Percentiles rank a stretch among this genome's conserved stretches.
Conservation (phyloP, 2,113 vertebrate species). For the Sterrhoptilus dennistouni region DNA sequence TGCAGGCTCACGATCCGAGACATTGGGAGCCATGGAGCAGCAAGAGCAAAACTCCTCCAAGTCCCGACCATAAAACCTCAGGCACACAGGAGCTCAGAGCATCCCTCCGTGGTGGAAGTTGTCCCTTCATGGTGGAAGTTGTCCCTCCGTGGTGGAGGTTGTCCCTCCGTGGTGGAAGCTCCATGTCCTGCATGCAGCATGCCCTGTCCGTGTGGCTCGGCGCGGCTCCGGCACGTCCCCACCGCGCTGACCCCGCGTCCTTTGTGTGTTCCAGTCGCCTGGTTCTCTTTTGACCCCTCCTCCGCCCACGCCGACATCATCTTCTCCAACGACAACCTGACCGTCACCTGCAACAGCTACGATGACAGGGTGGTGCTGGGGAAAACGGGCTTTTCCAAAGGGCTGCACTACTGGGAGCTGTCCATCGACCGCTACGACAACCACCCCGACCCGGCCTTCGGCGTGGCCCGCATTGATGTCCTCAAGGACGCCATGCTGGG, state of each 20-base stretch:
- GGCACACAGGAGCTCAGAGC: neutral
- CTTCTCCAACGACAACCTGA: slow-evolving; percentile 98
- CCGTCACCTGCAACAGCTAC: slow-evolving; percentile 96
- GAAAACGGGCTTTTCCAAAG: slow-evolving; percentile 91
- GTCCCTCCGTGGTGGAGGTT: neutral
- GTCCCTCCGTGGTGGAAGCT: neutral
- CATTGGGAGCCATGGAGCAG: neutral
- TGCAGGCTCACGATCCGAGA: accelerated
- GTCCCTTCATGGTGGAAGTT: neutral
- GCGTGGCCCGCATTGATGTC: slow-evolving; percentile 88
- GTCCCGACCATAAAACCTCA: neutral
- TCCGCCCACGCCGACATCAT: slow-evolving; percentile 96
- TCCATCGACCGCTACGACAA: slow-evolving; percentile 96
- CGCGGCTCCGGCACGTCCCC: neutral
- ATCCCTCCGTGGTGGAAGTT: neutral
- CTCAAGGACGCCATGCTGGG: slow-evolving; percentile 98
- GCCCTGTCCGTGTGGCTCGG: neutral
- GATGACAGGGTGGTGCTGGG: slow-evolving; percentile 95
- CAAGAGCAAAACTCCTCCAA: neutral
- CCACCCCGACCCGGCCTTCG: slow-evolving; percentile 96
- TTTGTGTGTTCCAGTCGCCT: slow-evolving; percentile 84
- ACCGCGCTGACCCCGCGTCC: neutral
- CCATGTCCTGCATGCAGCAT: slow-evolving; percentile 60
- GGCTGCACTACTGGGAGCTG: slow-evolving; percentile 97
- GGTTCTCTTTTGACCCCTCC: slow-evolving; percentile 93